Evolutionary conservation across 2,797 vertebrate species (phyloP).

Genomic region (Okamejei kenojei): DNA sequence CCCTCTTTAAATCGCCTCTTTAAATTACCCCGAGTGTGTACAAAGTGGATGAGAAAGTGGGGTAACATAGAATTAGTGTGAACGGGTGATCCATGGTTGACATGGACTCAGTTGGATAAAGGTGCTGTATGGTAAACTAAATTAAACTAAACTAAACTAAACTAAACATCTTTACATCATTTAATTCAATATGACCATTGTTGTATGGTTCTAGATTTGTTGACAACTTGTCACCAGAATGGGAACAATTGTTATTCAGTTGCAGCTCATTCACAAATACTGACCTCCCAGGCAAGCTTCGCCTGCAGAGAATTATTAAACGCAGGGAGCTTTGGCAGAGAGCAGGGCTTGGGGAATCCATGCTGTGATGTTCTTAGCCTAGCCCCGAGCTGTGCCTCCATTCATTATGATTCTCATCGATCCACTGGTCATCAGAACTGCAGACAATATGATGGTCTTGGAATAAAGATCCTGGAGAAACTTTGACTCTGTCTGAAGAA

Average conservation of each 20-base stretch:
- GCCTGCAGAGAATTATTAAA: no score
- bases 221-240: background rate
- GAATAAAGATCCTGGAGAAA: background rate
- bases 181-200: background rate
- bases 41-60: no score
- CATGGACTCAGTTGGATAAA: no score
- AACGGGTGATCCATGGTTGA: no score
- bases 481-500: background rate
- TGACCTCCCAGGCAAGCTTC: background rate
- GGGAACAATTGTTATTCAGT: background rate
- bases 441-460: background rate
- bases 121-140: no score
- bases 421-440: background rate
- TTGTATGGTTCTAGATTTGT: background rate
- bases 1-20: no score
- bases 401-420: background rate
- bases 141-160: no score
- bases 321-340: no score
- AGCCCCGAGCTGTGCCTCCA: background rate
- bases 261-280: background rate
- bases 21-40: no score
- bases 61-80: no score
- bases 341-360: background rate
- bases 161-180: background rate
- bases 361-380: background rate